Evolutionary conservation across 2,797 vertebrate genomes (phyloP), one percentile per base, ranked within the genome.

Genomic region (Diceros bicornis): DNA sequence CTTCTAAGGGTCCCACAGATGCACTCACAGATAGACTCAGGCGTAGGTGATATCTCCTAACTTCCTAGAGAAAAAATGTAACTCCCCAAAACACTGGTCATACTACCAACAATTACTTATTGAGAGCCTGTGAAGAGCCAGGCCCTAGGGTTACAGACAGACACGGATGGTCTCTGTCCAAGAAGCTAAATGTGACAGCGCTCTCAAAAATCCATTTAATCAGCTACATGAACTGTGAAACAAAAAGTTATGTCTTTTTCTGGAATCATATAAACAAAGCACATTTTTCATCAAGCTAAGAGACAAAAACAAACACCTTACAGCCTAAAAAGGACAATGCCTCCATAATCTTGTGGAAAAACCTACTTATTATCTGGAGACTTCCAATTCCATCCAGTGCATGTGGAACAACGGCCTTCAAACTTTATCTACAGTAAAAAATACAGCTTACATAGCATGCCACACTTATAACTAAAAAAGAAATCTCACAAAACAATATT

Each of bases 231-330:
- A 91, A 95, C 37, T 77, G 27, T 47, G 23, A 6, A 2, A 27
- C 34, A 17, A 61, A 27, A 25, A 23, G 6, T 16, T 16, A 10
- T 21, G 18, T 4, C 55, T 16, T 27, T 88, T 94, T 34, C 34
- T 91, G 50, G 13, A 55, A 84, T 96, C 88, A 44, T n/a, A 61
- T 64, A 74, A 90, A 96, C 1, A 88, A 71, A 87, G 74, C 9
- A 16, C 13, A 89, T 34, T 86, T 77, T 94, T 61, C 83, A 81
- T 79, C 83, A 71, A 89, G 57, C 23, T 77, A 82, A 78, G 71
- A 93, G 85, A 88, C 50, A 82, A 88, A 97, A 89, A 83, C 21
- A 59, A 87, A 68, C 7, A 78, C 13, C 71, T 79, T 68, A 66
- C 1, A 90, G 62, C 55, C 75, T 85, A 74, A 64, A 90, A 41